Conservation (phyloP, 2,113 vertebrate species). For the Otolemur garnettii region DNA sequence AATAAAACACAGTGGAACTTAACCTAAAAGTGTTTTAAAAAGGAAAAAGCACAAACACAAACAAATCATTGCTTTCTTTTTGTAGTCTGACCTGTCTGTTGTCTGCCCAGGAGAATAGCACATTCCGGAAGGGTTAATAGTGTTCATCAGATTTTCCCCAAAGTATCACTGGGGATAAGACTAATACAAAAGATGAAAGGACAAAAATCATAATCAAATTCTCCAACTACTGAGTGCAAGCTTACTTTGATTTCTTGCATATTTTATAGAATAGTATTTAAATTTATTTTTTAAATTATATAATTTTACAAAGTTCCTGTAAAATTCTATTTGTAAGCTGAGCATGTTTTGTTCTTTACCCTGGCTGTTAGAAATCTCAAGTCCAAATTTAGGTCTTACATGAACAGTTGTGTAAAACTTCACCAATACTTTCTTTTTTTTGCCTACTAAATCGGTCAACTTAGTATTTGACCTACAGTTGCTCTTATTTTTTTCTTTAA, state of each 20-base stretch:
- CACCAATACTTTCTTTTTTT: background rate
- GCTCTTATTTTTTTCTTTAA: background rate
- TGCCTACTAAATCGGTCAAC: background rate
- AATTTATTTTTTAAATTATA: background rate
- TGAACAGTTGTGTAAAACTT: background rate
- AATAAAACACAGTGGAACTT: background rate
- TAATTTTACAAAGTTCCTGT: background rate
- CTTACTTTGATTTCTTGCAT: constrained; percentile 38
- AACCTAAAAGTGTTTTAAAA: background rate
- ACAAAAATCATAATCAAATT: background rate
- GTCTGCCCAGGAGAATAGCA: background rate
- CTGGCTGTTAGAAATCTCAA: background rate
- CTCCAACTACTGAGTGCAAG: background rate
- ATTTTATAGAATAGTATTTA: constrained; percentile 6
- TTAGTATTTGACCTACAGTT: background rate
- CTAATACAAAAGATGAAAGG: background rate
- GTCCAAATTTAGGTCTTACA: background rate
- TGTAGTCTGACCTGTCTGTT: fast-evolving
- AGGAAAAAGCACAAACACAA: background rate
- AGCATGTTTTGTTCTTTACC: background rate
- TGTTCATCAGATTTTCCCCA: background rate
- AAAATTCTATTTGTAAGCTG: background rate
- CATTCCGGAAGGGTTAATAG: background rate
- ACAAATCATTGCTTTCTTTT: background rate
- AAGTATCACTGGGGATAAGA: background rate